These are phyloP conservation scores for Phalloptychus januarius DNA, from an alignment of 2,797 vertebrate genomes.

Conservation along the genomic window DNA sequence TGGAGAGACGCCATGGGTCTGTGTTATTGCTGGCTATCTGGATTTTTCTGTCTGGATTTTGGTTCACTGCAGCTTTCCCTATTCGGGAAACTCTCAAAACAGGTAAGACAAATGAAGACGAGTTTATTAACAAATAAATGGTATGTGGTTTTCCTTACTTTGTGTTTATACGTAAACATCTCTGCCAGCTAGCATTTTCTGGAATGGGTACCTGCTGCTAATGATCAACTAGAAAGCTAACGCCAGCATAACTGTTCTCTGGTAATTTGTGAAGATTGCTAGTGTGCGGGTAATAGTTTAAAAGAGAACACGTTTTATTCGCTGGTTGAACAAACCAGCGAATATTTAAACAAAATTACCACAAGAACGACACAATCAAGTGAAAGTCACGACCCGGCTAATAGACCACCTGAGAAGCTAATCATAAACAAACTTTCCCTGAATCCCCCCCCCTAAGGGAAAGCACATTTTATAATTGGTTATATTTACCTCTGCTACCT, in stretches of 20 bases:
- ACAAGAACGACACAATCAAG: neutral
- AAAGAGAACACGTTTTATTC: fast-evolving
- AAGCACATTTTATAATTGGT: neutral
- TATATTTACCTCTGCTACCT: conserved; percentile 3
- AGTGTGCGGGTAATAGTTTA: neutral
- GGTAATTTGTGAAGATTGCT: neutral
- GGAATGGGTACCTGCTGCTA: conserved; percentile 38
- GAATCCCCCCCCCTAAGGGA: neutral
- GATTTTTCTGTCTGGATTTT: conserved; percentile 64
- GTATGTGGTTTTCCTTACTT: neutral
- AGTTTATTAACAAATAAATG: neutral
- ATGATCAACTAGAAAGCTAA: conserved; percentile 57
- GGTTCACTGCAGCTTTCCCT: conserved; percentile 73
- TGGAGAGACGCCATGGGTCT: conserved; percentile 75
- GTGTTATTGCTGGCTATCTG: conserved; percentile 74
- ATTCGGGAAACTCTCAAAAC: conserved; percentile 63
- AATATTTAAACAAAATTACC: neutral
- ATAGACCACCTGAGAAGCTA: neutral
- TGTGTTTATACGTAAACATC: neutral
- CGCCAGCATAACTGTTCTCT: conserved; percentile 35
- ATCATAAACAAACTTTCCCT: conserved; percentile 16
- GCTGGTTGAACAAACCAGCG: neutral
- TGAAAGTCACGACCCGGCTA: conserved; percentile 28
- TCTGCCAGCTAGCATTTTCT: conserved; percentile 13
- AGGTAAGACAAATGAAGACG: conserved; percentile 68